Evolutionary conservation across 2,888 invertebrate species (phyloP).

Genomic region (Microctonus brassicae): DNA sequence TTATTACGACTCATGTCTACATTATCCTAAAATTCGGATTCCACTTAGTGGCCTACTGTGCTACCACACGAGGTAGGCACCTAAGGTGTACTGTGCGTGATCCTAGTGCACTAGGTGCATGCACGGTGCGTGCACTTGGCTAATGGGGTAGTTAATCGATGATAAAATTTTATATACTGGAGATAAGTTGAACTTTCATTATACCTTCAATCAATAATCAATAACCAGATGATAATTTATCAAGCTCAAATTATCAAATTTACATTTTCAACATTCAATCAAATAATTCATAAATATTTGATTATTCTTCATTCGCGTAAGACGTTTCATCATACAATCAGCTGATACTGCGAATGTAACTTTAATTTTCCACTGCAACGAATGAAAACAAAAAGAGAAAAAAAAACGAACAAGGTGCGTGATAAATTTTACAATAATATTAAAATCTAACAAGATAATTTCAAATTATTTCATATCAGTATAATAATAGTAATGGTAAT

Average conservation of each 20-base stretch:
- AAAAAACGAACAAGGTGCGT: not conserved
- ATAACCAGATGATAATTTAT: not conserved
- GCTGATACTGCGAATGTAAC: slow-evolving; percentile 25
- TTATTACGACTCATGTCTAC: too few relatives aligned
- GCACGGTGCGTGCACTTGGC: too few relatives aligned
- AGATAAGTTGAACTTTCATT: not conserved
- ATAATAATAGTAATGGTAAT: too few relatives aligned
- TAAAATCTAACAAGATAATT: not conserved
- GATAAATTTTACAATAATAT: not conserved
- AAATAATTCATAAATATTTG: not conserved
- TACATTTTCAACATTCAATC: not conserved
- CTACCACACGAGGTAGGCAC: too few relatives aligned
- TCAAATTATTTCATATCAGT: too few relatives aligned
- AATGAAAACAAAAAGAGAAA: too few relatives aligned
- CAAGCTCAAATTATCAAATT: not conserved
- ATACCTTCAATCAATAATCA: not conserved
- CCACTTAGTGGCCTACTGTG: too few relatives aligned
- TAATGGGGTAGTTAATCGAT: too few relatives aligned
- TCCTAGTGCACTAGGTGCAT: too few relatives aligned
- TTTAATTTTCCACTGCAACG: not conserved
- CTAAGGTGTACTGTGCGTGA: too few relatives aligned
- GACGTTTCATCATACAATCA: slow-evolving; percentile 31
- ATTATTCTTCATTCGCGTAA: not conserved
- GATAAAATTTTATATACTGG: too few relatives aligned
- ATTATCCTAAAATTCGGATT: too few relatives aligned